Conservation (phyloP, 2,113 vertebrate genomes). For the Spheniscus mendiculus region DNA sequence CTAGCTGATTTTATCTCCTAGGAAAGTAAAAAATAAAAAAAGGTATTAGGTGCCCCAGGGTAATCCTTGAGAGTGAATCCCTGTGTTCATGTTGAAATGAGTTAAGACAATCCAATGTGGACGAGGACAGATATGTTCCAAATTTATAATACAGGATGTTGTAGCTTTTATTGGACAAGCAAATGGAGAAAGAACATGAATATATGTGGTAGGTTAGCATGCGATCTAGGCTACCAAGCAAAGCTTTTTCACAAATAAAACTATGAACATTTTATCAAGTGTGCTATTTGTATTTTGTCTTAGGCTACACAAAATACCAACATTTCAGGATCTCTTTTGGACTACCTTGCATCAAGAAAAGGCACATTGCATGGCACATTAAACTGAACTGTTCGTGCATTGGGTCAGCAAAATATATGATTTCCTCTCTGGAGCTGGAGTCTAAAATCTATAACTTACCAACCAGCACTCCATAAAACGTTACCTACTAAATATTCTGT, state of each 20-base stretch:
- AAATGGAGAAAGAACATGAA: not conserved
- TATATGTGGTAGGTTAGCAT: not conserved
- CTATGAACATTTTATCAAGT: not conserved
- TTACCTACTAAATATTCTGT: not conserved
- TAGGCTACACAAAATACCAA: not conserved
- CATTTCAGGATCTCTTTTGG: not conserved
- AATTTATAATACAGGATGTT: not conserved
- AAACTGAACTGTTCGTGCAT: not conserved
- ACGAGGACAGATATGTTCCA: not conserved
- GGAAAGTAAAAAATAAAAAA: not conserved
- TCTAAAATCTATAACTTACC: not conserved
- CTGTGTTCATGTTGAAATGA: not conserved
- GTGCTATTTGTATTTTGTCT: not conserved
- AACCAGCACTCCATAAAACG: accelerated
- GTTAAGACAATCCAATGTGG: not conserved
- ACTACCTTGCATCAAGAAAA: not conserved
- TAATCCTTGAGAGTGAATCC: not conserved
- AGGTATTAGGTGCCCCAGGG: not conserved
- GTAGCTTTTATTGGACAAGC: not conserved
- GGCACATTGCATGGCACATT: not conserved
- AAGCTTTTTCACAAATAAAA: not conserved
- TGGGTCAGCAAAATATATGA: not conserved
- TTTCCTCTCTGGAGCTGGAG: not conserved
- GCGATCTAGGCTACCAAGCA: not conserved
- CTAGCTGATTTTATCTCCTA: not conserved